Evolutionary conservation across 2,888 invertebrate genomes (phyloP), one percentile per base, ranked within the genome.

Genomic region (Agrochola lychnidis): DNA sequence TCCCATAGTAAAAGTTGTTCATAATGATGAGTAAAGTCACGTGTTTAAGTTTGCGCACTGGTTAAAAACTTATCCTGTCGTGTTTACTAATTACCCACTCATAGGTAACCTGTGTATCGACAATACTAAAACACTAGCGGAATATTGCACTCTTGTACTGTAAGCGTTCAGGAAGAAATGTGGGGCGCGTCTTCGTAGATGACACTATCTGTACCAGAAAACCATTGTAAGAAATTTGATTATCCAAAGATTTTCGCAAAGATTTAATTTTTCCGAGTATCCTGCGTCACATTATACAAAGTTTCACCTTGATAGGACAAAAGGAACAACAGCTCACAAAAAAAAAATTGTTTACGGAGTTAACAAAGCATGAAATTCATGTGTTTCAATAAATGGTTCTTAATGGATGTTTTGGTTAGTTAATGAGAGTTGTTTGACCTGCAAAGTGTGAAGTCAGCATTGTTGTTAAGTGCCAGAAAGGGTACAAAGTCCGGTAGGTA

Each of bases 351-450:
- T 40, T 25, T 25, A 53, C 3, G 25, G 22, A 16, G 42, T 19
- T 0, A 45, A 71, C 53, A 45, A 70, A 7, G 71, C 72, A 30
- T 70, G 71, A 71, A 56, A 53, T 25, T 66, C 14, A n/a, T 4
- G 16, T 42, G 1, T 56, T 56, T 56, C 2, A 42, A 16, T 45
- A 45, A 12, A 72, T 16, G 25, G 6, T 72, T 56, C 2, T 1
- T 25, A 56, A 56, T 70, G 10, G 2, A 70, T 30, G 30, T 53
- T 42, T 53, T 25, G 40, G 4, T 51, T 3, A 12, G 14, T 7
- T 51, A 66, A 48, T 70, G 19, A 22, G 25, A 22, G 70, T 42
- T 16, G 5, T 25, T 16, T 69, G 19, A 72, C 69, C 14, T 71
- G 1, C 10, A 6, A n/a, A 64, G 19, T 51, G 19, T n/a, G 16